Evolutionary conservation across 2,797 vertebrate genomes (phyloP).

Genomic region (Pelobates cultripes): DNA sequence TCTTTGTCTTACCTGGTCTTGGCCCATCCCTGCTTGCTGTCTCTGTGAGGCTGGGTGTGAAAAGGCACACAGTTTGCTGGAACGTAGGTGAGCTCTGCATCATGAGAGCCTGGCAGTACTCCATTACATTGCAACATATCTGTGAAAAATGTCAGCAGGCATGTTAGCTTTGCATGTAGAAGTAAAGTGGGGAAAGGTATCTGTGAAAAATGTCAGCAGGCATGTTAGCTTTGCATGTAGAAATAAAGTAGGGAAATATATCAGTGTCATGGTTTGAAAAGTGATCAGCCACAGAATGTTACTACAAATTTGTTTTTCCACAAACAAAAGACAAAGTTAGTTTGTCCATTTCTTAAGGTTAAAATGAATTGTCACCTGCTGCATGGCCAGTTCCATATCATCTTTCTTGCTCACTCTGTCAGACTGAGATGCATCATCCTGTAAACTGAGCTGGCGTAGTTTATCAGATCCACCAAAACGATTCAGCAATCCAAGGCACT

Average conservation of each 20-base stretch:
- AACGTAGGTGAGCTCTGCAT: constrained; percentile 86
- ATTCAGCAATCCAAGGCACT: constrained; percentile 86
- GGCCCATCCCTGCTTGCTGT: constrained; percentile 84
- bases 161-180: no score
- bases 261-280: no score
- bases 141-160: constrained; percentile 54
- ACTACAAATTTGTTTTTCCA: no score
- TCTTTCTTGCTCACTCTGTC: constrained; percentile 86
- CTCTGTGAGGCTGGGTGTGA: constrained; percentile 90
- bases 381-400: constrained; percentile 91
- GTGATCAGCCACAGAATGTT: no score
- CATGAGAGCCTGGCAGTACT: constrained; percentile 94
- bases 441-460: constrained; percentile 85
- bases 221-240: no score
- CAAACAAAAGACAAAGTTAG: no score
- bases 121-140: constrained; percentile 98
- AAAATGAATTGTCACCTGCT: constrained; percentile 79
- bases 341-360: not conserved
- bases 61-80: constrained; percentile 90
- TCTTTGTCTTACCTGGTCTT: constrained; percentile 76
- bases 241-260: no score
- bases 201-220: not conserved
- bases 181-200: no score
- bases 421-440: constrained; percentile 77
- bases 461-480: constrained; percentile 90